A percentile compares a stretch with the other conserved stretches of the same genome.
These are phyloP conservation scores for Penaeus monodon DNA, from an alignment of 2,888 invertebrate genomes.

Conservation along the genomic window DNA sequence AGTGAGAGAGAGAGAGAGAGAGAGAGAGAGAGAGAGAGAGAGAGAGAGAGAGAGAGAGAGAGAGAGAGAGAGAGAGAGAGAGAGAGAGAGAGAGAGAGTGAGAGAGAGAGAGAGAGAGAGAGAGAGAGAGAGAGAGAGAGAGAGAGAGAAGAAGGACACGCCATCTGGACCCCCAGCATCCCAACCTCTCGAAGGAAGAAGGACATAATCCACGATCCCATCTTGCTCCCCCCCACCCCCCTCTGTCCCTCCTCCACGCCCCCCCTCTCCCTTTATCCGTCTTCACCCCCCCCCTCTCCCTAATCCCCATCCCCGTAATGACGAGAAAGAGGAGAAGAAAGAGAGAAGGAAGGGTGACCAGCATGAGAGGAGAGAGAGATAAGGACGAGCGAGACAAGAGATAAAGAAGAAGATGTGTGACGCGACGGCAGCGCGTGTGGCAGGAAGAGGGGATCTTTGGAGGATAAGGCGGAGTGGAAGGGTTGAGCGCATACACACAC, in stretches of 20 bases:
- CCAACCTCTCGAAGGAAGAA: neutral
- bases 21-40: neutral
- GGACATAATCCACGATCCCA: neutral
- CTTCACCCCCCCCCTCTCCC: neutral
- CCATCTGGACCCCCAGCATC: neutral
- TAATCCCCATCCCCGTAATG: neutral
- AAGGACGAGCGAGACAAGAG: too few species aligned
- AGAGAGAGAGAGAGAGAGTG: neutral
- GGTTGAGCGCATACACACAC: too few species aligned
- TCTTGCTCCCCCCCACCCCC: neutral
- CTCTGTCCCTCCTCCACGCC: neutral
- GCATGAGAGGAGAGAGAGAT: neutral
- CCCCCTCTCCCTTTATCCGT: neutral
- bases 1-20: neutral
- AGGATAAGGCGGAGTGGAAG: neutral
- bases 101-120: neutral
- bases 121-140: neutral
- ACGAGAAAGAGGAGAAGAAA: neutral
- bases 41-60: neutral
- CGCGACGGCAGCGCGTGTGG: too few species aligned
- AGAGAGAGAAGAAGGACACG: neutral
- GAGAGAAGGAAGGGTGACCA: neutral
- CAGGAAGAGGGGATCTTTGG: neutral
- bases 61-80: neutral
- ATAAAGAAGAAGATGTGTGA: too few species aligned